phyloP scores from a whole-genome alignment of 1,140 invertebrate genomes.

The Rhopalosiphum maidis region DNA sequence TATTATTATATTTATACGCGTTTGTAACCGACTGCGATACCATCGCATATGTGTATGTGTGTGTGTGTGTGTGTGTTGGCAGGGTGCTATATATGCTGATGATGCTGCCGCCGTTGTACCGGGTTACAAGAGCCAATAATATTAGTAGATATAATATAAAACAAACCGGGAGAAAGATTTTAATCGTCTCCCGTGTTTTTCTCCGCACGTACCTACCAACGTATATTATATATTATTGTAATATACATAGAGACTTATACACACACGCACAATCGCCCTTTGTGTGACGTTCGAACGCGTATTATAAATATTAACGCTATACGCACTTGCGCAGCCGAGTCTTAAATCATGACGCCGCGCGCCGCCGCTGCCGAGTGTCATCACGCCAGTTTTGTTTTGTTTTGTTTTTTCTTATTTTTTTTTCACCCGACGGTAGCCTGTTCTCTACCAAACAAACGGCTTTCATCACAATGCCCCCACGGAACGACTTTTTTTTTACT shows the following conservation, averaged over 20 bases:
- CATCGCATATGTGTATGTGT: background rate
- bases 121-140: constrained; percentile 40
- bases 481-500: background rate
- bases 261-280: constrained; percentile 49
- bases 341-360: constrained; percentile 53
- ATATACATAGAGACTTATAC: constrained; percentile 27
- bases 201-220: background rate
- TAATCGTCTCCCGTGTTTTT: constrained; percentile 38
- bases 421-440: constrained; percentile 21
- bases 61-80: background rate
- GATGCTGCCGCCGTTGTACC: background rate
- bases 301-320: constrained; percentile 54
- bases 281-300: constrained; percentile 53
- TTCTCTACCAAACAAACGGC: constrained; percentile 7
- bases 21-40: constrained; percentile 17
- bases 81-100: constrained; percentile 26
- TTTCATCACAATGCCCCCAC: background rate
- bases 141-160: constrained; percentile 33
- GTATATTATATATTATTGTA: constrained; percentile 43
- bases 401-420: constrained; percentile 40
- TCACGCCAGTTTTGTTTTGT: constrained; percentile 40
- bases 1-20: background rate
- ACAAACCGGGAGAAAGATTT: constrained; percentile 25
- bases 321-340: constrained; percentile 31
- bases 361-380: constrained; percentile 26